Conservation (phyloP, 2,797 vertebrate genomes). For the Cyprinodon diabolis region DNA sequence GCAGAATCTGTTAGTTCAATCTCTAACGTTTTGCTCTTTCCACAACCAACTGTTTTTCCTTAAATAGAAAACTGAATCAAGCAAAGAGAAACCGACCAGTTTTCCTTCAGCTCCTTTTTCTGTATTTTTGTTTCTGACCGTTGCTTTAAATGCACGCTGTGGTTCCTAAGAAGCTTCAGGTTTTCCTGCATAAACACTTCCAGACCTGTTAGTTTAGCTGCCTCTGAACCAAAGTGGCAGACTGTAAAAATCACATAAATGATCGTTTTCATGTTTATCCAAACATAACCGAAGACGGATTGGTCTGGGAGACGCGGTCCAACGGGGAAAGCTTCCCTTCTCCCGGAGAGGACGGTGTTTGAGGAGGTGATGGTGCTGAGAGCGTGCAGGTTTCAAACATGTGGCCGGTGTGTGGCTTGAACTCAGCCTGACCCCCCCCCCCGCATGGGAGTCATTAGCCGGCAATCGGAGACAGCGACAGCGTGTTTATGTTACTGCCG, state of each 20-base stretch:
- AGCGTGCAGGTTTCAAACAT: constrained; percentile 33
- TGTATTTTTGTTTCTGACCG: no score
- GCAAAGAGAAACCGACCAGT: neutral
- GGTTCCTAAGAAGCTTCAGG: neutral
- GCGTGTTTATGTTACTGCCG: constrained; percentile 24
- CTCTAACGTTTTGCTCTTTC: no score
- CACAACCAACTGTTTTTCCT: no score
- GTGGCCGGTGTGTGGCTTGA: constrained; percentile 40
- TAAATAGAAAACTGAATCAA: no score
- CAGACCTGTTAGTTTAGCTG: neutral
- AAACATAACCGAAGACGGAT: neutral
- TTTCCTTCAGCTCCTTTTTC: neutral
- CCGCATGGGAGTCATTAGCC: constrained; percentile 50
- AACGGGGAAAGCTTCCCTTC: neutral
- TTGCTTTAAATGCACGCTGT: neutral
- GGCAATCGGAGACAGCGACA: constrained; percentile 21
- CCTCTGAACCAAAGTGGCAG: neutral
- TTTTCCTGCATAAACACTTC: neutral
- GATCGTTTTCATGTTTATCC: neutral
- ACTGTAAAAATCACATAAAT: neutral
- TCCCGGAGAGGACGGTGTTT: constrained; percentile 1
- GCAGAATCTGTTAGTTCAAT: no score
- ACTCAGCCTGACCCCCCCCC: constrained; percentile 47
- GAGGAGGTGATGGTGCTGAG: constrained; percentile 9
- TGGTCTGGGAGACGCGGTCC: neutral